Evolutionary conservation across 2,113 vertebrate genomes (phyloP).

Genomic region (Mobula birostris): DNA sequence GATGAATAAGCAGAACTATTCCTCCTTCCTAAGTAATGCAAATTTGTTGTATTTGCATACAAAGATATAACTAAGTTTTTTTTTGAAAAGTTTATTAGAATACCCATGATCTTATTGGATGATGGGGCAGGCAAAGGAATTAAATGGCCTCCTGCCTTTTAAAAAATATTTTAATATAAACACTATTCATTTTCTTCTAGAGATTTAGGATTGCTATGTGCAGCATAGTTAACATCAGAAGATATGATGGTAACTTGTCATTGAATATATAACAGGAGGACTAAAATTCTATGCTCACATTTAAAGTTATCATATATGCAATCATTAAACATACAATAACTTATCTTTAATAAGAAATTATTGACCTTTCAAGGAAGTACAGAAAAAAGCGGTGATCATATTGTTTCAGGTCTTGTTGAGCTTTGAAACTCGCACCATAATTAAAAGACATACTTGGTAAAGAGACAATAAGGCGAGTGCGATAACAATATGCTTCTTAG

Average conservation of each 20-base stretch:
- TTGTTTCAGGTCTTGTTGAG: no score
- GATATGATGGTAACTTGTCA: not conserved
- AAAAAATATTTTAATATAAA: no score
- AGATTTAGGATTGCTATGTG: not conserved
- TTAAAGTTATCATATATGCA: not conserved
- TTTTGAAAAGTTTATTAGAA: not conserved
- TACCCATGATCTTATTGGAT: no score
- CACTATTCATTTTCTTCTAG: not conserved
- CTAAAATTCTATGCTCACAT: not conserved
- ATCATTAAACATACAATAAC: not conserved
- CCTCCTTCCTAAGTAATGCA: not conserved
- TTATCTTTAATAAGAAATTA: no score
- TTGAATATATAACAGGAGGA: not conserved
- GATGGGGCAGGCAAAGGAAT: no score
- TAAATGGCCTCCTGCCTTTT: no score
- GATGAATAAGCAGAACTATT: not conserved
- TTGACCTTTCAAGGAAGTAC: no score
- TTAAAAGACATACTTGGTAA: no score
- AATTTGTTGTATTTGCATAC: not conserved
- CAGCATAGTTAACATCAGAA: not conserved
- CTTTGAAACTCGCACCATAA: no score
- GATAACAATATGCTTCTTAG: no score
- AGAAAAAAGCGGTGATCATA: no score
- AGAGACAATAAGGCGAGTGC: no score
- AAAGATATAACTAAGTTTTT: not conserved